Base-by-base conservation (phyloP, 2,797 vertebrate genomes). In the Toxotes lorentzi region DNA sequence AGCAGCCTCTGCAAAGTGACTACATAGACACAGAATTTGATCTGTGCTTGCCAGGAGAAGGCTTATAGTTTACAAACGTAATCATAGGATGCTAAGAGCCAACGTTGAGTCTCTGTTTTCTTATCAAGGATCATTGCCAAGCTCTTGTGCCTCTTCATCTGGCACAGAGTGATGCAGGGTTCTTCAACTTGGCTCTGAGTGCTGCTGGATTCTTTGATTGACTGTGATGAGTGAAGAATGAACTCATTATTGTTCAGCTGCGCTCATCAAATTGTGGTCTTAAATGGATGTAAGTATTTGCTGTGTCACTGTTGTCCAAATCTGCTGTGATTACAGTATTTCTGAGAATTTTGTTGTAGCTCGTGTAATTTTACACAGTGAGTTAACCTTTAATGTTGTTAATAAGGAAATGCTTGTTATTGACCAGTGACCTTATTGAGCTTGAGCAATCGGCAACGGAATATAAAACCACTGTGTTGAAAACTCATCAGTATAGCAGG, bases 401-500 rank as follows among this genome's bases (percentile, higher is more conserved):
- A 38, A 8, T 34, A 30, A 48, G 23, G 34, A 43, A 62, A 45
- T 72, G 14, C 48, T 59, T 74, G 30, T 61, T 66, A 41, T 84
- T 70, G 21, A 40, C 7, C 35, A 32, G 27, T 76, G 71, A 77
- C 30, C 30, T 27, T 58, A 12, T 51, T 65, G 35, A 59, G 34
- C 62, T 58, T 57, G 43, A 65, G 66, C 62, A 76, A 66, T 62
- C 19, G 12, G 27, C 17, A 23, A 67, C 48, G 13, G 45, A 73
- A 67, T 62, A 48, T 70, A 56, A 86, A 75, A 68, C 71, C 50
- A 53, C 35, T 48, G 41, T 74, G 21, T 60, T 69, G 41, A 73
- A 54, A 59, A 82, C 76, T 45, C 12, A 62, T 70, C 32, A 57
- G 48, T 67, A 83, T 41, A 79, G 53, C 74, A 76, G 77, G 61